Conservation (phyloP, 2,888 invertebrate genomes). For the Escarpia spicata region DNA sequence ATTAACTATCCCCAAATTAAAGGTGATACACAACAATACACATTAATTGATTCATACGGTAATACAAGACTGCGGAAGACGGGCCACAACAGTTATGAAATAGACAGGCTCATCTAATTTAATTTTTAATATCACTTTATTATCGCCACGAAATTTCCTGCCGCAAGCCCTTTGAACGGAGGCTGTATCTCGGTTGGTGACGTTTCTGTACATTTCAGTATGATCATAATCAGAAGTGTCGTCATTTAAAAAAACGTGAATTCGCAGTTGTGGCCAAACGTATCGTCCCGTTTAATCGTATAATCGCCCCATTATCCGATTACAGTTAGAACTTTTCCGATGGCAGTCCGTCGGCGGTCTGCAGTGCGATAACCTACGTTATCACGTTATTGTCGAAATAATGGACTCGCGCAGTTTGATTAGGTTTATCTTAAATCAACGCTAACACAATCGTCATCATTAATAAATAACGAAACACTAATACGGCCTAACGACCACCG, state of each 20-base stretch:
- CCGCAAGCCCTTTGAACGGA: too few species aligned
- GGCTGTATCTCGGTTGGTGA: too few species aligned
- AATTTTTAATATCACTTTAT: too few species aligned
- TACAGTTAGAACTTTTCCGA: neutral
- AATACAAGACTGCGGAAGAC: too few species aligned
- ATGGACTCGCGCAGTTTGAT: neutral
- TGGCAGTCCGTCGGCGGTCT: neutral
- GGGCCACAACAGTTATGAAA: too few species aligned
- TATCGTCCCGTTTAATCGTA: neutral
- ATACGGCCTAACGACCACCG: neutral
- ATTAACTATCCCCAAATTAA: neutral
- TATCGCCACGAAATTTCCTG: too few species aligned
- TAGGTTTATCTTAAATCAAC: neutral
- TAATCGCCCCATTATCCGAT: neutral
- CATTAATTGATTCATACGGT: neutral
- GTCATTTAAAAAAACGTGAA: neutral
- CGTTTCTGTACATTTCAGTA: too few species aligned
- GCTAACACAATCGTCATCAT: neutral
- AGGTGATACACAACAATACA: neutral
- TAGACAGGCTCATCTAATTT: too few species aligned
- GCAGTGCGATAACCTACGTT: too few species aligned
- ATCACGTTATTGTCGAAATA: neutral
- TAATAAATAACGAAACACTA: neutral
- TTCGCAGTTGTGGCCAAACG: neutral
- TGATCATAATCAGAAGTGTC: too few species aligned